Base-by-base conservation (phyloP, 2,113 vertebrate species). In the Colinus virginianus region DNA sequence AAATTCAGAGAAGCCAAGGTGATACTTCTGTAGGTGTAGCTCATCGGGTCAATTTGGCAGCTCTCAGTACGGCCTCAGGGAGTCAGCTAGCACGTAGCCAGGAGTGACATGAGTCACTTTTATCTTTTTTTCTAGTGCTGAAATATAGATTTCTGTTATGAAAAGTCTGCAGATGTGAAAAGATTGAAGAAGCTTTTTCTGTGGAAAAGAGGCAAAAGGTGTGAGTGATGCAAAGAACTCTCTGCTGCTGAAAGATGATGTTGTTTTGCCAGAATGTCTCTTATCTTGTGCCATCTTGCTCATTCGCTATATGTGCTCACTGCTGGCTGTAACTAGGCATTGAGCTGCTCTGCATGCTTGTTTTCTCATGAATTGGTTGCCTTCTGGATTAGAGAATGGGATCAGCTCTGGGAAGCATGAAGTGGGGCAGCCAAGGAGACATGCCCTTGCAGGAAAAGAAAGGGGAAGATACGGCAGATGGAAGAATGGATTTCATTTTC, bases 251-350 rank as follows among this genome's bases (percentile, higher is more conserved):
- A 48, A 90, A 67, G 20, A 18, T 63, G 22, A 28, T 11, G 18
- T 2, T 3, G 7, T 78, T 90, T 78, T 46, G 8, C 55, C 25
- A 64, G 26, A 58, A 12, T 6, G 1, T 85, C 30, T 90, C 15
- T 82, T 70, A 8, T 13, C 16, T 42, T 8, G 7, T 58, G 38
- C 43, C 23, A 42, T 0, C 38, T 70, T 87, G 42, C 17, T 84
- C 7, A 4, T 36, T 84, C 5, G 2, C 34, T 66, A 1, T 0
- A 1, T 1, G 0, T 61, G 7, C 53, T 48, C 5, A 2, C 25
- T 20, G 15, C 51, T 67, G n/a, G 40, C 34, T 51, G 17, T 28
- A 11, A 51, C 19, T 10, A 19, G 22, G 9, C 58, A 58, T 43
- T 67, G 81, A 23, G 23, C 21, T 94, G 2, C 58, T 13, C 38